A percentile compares a stretch with the other conserved stretches of the same genome.
phyloP scores from a whole-genome alignment of 2,888 invertebrate genomes.

The Pseudolycoriella hygida region DNA sequence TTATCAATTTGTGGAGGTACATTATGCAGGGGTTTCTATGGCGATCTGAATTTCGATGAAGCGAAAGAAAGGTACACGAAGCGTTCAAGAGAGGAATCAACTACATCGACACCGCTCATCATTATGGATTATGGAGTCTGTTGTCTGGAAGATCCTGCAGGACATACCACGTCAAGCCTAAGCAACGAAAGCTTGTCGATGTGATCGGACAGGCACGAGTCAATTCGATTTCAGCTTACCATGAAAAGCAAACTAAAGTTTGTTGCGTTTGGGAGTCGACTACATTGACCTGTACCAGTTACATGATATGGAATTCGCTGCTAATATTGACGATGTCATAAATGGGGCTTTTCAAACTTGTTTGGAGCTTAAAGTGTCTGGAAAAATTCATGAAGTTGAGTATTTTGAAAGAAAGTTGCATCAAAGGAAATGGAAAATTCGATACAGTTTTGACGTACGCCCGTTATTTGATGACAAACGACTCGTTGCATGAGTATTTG shows the following conservation, averaged over 20 bases:
- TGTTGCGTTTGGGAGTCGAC: constrained; percentile 51
- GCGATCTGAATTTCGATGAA: constrained; percentile 43
- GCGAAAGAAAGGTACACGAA: constrained; percentile 44
- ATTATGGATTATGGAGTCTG: constrained; percentile 77
- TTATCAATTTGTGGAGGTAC: constrained; percentile 57
- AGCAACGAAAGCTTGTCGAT: constrained; percentile 84
- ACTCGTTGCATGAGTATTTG: constrained; percentile 51
- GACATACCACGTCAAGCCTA: constrained; percentile 64
- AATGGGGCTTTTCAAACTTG: constrained; percentile 76
- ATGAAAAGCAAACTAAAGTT: constrained; percentile 51
- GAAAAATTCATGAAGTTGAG: constrained; percentile 63
- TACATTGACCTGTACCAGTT: constrained; percentile 84
- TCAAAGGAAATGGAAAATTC: constrained; percentile 34
- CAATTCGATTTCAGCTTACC: constrained; percentile 80
- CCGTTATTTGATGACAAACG: constrained; percentile 64
- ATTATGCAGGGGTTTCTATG: constrained; percentile 27
- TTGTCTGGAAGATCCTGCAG: constrained; percentile 66
- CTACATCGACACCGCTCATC: constrained; percentile 83
- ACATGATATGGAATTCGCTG: constrained; percentile 84
- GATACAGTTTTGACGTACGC: constrained; percentile 54
- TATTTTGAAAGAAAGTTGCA: constrained; percentile 53
- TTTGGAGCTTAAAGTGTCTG: constrained; percentile 50
- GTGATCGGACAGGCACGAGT: constrained; percentile 43
- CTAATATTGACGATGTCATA: constrained; percentile 50
- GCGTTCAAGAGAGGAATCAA: constrained; percentile 69